These are phyloP conservation scores for Syndactyla subalaris DNA, from an alignment of 2,797 vertebrate species.

Conservation along the genomic window DNA sequence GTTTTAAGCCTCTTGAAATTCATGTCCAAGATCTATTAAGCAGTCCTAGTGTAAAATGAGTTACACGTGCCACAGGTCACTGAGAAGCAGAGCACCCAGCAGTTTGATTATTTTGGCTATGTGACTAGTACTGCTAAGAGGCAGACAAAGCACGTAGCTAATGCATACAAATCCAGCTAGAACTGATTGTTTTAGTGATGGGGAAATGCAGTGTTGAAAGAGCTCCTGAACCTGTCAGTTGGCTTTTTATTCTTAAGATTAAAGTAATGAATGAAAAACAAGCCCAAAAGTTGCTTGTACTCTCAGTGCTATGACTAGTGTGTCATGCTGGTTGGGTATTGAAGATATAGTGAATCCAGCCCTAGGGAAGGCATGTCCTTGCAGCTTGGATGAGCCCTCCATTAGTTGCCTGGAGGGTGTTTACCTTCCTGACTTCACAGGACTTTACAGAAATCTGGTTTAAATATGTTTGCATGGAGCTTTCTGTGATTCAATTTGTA, in stretches of 20 bases:
- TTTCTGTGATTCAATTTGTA: background rate
- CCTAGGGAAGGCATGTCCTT: background rate
- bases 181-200: background rate
- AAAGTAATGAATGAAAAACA: background rate
- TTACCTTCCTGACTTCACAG: background rate
- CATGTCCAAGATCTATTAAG: background rate
- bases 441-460: background rate
- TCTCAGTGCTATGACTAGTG: background rate
- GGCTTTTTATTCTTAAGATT: background rate
- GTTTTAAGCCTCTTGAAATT: background rate
- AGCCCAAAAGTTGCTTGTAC: background rate
- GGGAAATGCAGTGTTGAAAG: background rate
- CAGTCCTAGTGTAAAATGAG: background rate
- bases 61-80: accelerated
- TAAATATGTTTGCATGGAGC: background rate
- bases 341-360: background rate
- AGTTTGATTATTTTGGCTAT: background rate
- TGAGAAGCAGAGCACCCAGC: background rate
- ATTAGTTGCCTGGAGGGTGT: background rate
- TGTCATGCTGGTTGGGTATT: background rate
- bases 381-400: background rate
- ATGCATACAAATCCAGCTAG: background rate
- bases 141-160: background rate
- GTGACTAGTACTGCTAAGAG: background rate
- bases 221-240: background rate